These are phyloP conservation scores for Adela reaumurella DNA, from an alignment of 2,888 invertebrate genomes.

Conservation along the genomic window DNA sequence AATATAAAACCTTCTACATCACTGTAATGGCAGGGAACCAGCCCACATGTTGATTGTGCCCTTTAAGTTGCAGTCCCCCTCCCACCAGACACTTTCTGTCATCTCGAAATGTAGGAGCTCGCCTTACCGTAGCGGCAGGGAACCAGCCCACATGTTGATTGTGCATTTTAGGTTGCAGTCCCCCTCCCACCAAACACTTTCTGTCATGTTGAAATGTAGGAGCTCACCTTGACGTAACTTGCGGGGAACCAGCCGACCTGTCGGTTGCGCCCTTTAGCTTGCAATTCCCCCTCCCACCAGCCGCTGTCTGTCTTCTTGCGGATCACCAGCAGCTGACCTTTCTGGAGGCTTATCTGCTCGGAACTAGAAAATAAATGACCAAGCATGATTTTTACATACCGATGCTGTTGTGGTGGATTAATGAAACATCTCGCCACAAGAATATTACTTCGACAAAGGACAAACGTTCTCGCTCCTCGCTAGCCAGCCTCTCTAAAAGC, in stretches of 20 bases:
- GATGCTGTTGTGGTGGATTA: too few species aligned
- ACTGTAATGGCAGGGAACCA: conserved; percentile 99
- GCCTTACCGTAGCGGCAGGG: conserved; percentile 94
- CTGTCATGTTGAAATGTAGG: conserved; percentile 92
- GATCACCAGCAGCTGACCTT: conserved; percentile 93
- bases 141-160: conserved; percentile 97
- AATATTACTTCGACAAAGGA: too few species aligned
- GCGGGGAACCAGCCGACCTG: conserved; percentile 99
- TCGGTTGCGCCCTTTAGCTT: conserved; percentile 83
- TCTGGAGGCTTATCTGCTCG: conserved; percentile 86
- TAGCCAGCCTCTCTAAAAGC: too few species aligned
- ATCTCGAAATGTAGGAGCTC: conserved; percentile 41
- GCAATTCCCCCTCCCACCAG: conserved; percentile 99
- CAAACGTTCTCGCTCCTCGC: too few species aligned
- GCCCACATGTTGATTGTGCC: conserved; percentile 87
- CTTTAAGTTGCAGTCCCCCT: conserved; percentile 94
- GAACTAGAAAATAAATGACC: too few species aligned
- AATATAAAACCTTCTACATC: too few species aligned
- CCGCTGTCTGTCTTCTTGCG: conserved; percentile 95
- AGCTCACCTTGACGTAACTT: conserved; percentile 90
- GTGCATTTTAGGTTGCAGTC: conserved; percentile 90
- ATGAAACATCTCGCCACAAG: too few species aligned
- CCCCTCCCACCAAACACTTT: conserved; percentile 99
- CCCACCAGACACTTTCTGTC: conserved; percentile 99
- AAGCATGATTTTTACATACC: too few species aligned